A percentile compares a stretch with the other conserved stretches of the same genome.
These are phyloP conservation scores for Epicampocera succincta DNA, from an alignment of 2,888 invertebrate genomes.

Conservation along the genomic window DNA sequence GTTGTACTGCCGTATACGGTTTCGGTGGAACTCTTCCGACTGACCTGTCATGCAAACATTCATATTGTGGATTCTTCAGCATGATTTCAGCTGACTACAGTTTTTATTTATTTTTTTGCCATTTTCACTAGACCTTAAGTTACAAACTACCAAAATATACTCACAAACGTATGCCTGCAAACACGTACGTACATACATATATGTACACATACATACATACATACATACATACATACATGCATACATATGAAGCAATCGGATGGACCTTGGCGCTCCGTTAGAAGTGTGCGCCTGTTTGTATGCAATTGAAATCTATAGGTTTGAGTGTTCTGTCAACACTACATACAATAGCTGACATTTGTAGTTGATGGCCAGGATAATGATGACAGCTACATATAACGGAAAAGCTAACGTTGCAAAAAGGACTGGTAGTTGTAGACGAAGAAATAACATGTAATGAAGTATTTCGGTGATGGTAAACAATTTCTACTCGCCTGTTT, in stretches of 20 bases:
- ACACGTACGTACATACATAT: neutral
- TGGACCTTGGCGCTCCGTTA: neutral
- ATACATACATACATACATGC: neutral
- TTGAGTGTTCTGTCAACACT: constrained; percentile 78
- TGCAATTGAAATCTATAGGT: constrained; percentile 70
- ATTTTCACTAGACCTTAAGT: constrained; percentile 49
- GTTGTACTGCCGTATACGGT: no score
- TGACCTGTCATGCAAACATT: constrained; percentile 15
- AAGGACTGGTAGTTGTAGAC: constrained; percentile 14
- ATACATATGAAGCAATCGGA: constrained; percentile 1
- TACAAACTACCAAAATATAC: constrained; percentile 31
- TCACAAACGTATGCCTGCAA: no score
- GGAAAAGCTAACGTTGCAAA: constrained; percentile 54
- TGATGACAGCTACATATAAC: constrained; percentile 75
- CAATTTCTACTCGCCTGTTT: constrained; percentile 2
- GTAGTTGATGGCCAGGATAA: constrained; percentile 79
- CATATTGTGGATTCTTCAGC: constrained; percentile 15
- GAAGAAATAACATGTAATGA: constrained; percentile 36
- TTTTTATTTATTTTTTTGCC: constrained; percentile 28
- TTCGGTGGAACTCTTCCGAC: constrained; percentile 35
- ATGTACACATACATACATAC: no score
- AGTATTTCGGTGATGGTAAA: constrained; percentile 29
- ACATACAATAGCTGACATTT: constrained; percentile 75
- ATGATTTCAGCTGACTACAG: constrained; percentile 25
- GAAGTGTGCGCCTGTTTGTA: neutral